Evolutionary conservation across 2,888 invertebrate species (phyloP), one percentile per base, ranked within the genome.

Genomic region (Hydrotaea diabolus): DNA sequence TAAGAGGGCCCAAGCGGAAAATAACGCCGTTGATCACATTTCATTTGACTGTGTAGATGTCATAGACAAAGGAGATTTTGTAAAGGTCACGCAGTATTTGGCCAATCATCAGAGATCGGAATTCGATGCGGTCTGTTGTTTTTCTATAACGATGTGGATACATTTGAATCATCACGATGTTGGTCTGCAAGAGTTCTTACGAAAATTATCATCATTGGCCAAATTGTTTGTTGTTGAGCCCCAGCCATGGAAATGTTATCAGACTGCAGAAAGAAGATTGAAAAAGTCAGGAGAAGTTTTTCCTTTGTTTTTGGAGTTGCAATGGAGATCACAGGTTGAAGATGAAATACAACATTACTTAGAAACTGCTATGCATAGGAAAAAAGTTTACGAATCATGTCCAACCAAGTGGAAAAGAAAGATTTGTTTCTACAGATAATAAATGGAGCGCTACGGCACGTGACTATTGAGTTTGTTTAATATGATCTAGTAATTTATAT

Each of bases 71-170:
- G 88, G 82, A 43, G 91, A 93, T 1, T 90, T 92, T 46, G 81
- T 87, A 46, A 75, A 89, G 2, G 89, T 95, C n/a, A 86, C 91
- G 9, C 86, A 91, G 0, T 95, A 94, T 91, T 92, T 96, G 74
- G 81, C 89, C 39, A 86, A 86, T 1, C 87, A 92, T 84, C 88
- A 92, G 0, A 93, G 92, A 69, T 71, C 88, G 0, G 93, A 91
- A 82, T 97, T 96, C 93, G 95, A 96, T 92, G 93, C 94, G 2
- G 93, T 94, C 71, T 96, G 96, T 91, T 96, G 96, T 90, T 97
- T 97, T 90, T 97, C 97, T 9, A 94, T 97, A 39, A 96, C 97
- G 19, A 97, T 97, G 97, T 97, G 97, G 97, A 96, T 97, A 89
- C 97, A 97, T 92, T 91, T 97, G 26, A 97, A 97, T 91, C 93